These are phyloP conservation scores for Thaumetopoea pityocampa DNA, from an alignment of 1,140 invertebrate genomes.

Conservation along the genomic window DNA sequence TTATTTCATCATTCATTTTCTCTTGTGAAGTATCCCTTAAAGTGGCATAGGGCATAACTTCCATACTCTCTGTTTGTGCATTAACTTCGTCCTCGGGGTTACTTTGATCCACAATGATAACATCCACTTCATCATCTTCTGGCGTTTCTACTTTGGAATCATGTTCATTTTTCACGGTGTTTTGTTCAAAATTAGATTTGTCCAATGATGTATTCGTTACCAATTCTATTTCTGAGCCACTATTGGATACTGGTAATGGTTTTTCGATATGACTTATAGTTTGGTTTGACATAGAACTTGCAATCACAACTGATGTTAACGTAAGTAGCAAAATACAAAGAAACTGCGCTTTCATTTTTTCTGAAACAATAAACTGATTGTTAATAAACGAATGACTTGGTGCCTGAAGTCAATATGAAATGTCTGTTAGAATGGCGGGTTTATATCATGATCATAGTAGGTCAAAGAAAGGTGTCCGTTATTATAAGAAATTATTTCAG, in stretches of 20 bases:
- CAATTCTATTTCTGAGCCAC: constrained; percentile 24
- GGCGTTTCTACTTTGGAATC: constrained; percentile 19
- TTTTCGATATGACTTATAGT: constrained; percentile 16
- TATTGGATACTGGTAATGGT: constrained; percentile 11
- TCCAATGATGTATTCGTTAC: constrained; percentile 18
- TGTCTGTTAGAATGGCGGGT: constrained; percentile 14
- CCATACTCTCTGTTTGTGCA: constrained; percentile 5
- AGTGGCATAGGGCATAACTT: too few species aligned
- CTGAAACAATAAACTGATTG: constrained; percentile 32
- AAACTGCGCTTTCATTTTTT: constrained; percentile 54
- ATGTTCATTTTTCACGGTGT: constrained; percentile 17
- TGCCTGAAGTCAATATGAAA: constrained; percentile 6
- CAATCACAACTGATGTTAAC: constrained; percentile 23
- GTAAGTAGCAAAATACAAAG: too few species aligned
- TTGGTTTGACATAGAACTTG: constrained; percentile 27
- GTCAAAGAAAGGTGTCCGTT: constrained; percentile 51
- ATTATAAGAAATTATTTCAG: constrained; percentile 21
- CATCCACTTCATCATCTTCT: constrained; percentile 10
- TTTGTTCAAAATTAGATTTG: constrained; percentile 23
- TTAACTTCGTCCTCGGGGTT: constrained; percentile 1
- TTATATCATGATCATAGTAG: constrained; percentile 41
- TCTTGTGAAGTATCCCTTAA: constrained; percentile 16
- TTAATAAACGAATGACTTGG: constrained; percentile 3
- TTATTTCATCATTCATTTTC: constrained; percentile 51
- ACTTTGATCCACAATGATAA: constrained; percentile 21